Evolutionary conservation across 2,888 invertebrate species (phyloP), one percentile per base, ranked within the genome.

Genomic region (Drosophila austrosaltans): DNA sequence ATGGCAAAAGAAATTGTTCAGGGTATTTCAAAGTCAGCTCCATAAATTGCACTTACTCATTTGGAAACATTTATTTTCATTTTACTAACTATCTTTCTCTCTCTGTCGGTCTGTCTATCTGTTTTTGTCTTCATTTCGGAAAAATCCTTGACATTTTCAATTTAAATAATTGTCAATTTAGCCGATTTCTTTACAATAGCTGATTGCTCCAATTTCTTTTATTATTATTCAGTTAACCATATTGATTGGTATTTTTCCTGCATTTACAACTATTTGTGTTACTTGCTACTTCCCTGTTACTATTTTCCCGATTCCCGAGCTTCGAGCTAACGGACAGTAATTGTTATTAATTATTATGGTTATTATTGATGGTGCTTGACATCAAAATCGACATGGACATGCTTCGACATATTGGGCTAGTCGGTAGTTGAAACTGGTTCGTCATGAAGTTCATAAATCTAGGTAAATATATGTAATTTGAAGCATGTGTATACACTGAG

Each of bases 321-420:
- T 64, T 32, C 66, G 54, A 59, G 59, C 57, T 10, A 48, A 58
- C 69, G 69, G 78, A 78, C 81, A 69, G 87, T 86, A 89, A 85
- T 89, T 89, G 85, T 89, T 89, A 86, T 85, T 85, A 89, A 88
- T 85, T 84, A 84, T 86, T 89, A 79, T 88, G 76, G 69, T 89
- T 82, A 89, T 89, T 85, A 89, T 89, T 85, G 90, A 83, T 89
- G 90, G 82, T 65, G 73, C 73, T 67, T 66, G 76, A 82, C 74
- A 48, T 48, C 48, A 25, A 82, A 72, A 48, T 48, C 20, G 48
- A 48, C 22, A 25, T 48, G 48, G 48, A 48, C 48, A 76, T 71
- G 73, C 69, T 65, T 60, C 63, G 72, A 62, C 78, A 73, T 80
- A 66, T 75, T 69, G 74, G 68, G 57, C 56, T 53, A 42, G 39